Base-by-base conservation (phyloP, 2,888 invertebrate species). In the Mayetiola destructor region DNA sequence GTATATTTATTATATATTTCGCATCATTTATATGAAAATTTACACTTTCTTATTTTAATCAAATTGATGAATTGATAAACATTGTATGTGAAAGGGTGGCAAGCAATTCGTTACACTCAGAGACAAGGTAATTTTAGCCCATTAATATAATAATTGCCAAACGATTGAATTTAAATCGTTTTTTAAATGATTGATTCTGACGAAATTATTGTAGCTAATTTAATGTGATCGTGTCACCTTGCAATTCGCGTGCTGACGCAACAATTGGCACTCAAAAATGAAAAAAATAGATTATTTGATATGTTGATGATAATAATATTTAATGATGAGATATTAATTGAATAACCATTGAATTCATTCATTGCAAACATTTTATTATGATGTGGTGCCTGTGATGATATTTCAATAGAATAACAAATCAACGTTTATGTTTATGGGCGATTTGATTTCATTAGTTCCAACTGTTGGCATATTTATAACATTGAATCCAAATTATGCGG, bases 401-500 rank as follows among this genome's bases (percentile, higher is more conserved):
- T 32, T 32, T 32, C 12, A 32, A 32, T 64, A 72, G 72, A 66
- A 68, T 65, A 85, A 87, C 67, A 92, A 88, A 73, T 76, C 79
- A 62, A 80, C 76, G 64, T 94, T 95, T 67, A 80, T 83, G 62
- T 92, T 95, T 72, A 81, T 91, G 76, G 93, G 91, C 9, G 88
- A 91, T 66, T 78, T 78, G 61, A 88, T 95, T 61, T 71, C 75
- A 37, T 74, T 95, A 48, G 77, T 85, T 56, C 77, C 82, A 2
- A 85, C 90, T 12, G 84, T 89, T 59, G 95, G 94, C 32, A 85
- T 94, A 75, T 95, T 95, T 68, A 93, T 95, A 62, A 95, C 94
- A 1, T 94, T 95, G 93, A 95, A 95, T 74, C 94, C 94, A 1
- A 94, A 94, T 29, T 95, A 95, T 67, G 94, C 94, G 5, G 95